phyloP scores from a whole-genome alignment of 2,113 vertebrate genomes.

The Leptobrachium leishanense region DNA sequence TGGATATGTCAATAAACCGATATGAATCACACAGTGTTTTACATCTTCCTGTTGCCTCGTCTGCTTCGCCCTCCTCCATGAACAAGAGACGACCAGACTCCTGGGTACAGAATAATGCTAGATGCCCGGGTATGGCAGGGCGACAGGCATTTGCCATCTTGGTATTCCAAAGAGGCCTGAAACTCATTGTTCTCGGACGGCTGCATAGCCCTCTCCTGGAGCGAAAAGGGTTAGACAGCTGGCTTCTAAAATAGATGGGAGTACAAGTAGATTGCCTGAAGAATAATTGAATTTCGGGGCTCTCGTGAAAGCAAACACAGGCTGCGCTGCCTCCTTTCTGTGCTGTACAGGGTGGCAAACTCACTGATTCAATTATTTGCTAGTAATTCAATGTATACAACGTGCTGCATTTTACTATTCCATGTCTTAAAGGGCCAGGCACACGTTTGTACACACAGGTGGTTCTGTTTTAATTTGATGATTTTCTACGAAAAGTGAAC shows the following conservation, averaged over 20 bases:
- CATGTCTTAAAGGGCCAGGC: constrained; percentile 38
- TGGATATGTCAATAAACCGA: constrained; percentile 46
- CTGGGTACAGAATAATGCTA: constrained; percentile 16
- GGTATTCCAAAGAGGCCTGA: constrained; percentile 18
- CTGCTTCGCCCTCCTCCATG: background rate
- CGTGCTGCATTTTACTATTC: constrained; percentile 45
- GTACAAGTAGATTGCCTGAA: constrained; percentile 48
- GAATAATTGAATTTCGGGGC: constrained; percentile 50
- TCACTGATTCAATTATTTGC: constrained; percentile 50
- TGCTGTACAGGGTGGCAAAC: constrained; percentile 50
- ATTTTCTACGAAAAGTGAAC: too few relatives aligned
- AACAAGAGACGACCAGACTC: constrained; percentile 3
- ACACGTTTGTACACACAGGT: background rate
- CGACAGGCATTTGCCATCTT: constrained; percentile 29
- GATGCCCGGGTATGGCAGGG: constrained; percentile 24
- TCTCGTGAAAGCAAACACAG: constrained; percentile 49
- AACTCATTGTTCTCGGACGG: constrained; percentile 6
- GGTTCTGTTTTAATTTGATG: too few relatives aligned
- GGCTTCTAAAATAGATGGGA: constrained; percentile 48
- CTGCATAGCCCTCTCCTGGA: constrained; percentile 26
- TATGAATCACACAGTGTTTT: constrained; percentile 42
- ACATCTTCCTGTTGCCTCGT: constrained; percentile 38
- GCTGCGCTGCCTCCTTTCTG: constrained; percentile 44
- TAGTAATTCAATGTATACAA: constrained; percentile 49
- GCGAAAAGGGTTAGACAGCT: constrained; percentile 44